Evolutionary conservation across 2,888 invertebrate species (phyloP).

Genomic region (Diloba caeruleocephala): DNA sequence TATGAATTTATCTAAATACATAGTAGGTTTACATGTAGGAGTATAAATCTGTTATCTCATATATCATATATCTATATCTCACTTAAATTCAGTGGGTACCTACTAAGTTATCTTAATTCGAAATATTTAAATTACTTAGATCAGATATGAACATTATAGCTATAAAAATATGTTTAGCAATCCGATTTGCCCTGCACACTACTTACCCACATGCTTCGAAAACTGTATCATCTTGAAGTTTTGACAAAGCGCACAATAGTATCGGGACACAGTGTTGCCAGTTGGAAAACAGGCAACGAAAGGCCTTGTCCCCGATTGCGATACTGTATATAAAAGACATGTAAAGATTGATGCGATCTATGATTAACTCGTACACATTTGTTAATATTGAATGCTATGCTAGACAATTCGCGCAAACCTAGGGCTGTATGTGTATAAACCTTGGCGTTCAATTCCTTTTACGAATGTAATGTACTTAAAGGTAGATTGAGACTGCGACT

Average conservation of each 20-base stretch:
- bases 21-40: too few relatives aligned
- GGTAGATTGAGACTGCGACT: too few relatives aligned
- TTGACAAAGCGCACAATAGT: slow-evolving; percentile 16
- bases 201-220: neutral
- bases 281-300: slow-evolving; percentile 41
- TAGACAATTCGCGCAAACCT: slow-evolving; percentile 11
- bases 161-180: slow-evolving; percentile 24
- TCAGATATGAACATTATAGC: too few relatives aligned
- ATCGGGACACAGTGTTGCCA: slow-evolving; percentile 22
- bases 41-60: slow-evolving; percentile 2
- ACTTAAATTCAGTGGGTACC: too few relatives aligned
- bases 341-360: slow-evolving; percentile 46
- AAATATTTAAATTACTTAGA: too few relatives aligned
- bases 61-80: too few relatives aligned
- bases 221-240: slow-evolving; percentile 19
- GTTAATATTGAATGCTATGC: slow-evolving; percentile 28
- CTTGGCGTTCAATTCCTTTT: slow-evolving; percentile 4
- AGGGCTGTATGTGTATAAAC: slow-evolving; percentile 3
- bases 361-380: slow-evolving; percentile 36
- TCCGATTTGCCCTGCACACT: slow-evolving; percentile 19
- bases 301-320: slow-evolving; percentile 54
- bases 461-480: neutral
- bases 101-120: too few relatives aligned
- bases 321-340: slow-evolving; percentile 49
- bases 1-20: too few relatives aligned